Evolutionary conservation across 2,113 vertebrate genomes (phyloP).

Genomic region (Piprites chloris): DNA sequence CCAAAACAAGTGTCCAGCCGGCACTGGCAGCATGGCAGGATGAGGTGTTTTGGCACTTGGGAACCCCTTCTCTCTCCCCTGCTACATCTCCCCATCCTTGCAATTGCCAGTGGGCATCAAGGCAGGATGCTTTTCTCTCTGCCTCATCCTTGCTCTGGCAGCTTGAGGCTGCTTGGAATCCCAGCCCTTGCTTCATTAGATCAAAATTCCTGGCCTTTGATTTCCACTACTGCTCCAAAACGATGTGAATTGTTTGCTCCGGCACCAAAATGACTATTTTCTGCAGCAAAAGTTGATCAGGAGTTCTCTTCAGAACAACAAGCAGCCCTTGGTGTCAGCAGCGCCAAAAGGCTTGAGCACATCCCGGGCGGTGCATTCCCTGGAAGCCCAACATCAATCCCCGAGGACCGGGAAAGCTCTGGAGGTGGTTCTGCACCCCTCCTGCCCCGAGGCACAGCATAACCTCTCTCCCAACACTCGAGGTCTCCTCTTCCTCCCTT

Average conservation of each 20-base stretch:
- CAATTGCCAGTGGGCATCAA: neutral
- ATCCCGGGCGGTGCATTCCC: accelerated
- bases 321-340: neutral
- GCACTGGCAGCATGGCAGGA: neutral
- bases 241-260: accelerated
- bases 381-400: neutral
- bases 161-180: neutral
- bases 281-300: accelerated
- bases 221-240: neutral
- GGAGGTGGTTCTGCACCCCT: neutral
- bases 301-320: neutral
- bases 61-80: neutral
- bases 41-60: neutral
- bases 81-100: neutral
- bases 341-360: neutral
- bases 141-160: neutral
- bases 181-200: neutral
- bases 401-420: neutral
- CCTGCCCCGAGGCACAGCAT: neutral
- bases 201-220: neutral
- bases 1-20: accelerated
- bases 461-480: accelerated
- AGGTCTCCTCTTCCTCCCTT: neutral
- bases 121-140: neutral
- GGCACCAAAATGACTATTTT: neutral